Evolutionary conservation across 1,140 invertebrate genomes (phyloP).

Genomic region (Halotydeus destructor): DNA sequence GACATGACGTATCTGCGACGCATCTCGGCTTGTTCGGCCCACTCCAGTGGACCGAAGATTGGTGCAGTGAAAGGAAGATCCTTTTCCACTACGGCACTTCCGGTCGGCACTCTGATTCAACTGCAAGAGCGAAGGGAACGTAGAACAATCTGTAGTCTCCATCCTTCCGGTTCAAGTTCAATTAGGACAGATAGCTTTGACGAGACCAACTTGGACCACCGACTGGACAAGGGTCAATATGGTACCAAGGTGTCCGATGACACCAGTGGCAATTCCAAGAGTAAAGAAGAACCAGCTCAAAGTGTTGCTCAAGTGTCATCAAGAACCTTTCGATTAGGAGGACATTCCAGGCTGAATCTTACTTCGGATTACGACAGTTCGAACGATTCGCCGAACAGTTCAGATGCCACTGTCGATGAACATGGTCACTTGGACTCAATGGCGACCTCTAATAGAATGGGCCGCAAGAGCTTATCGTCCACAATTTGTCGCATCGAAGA

Average conservation of each 20-base stretch:
- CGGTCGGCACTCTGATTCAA: slow-evolving; percentile 16
- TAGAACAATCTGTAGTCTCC: slow-evolving; percentile 23
- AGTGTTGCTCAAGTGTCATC: neutral
- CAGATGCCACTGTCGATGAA: slow-evolving; percentile 18
- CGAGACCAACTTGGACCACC: slow-evolving; percentile 7
- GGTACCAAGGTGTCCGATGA: neutral
- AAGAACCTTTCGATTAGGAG: too few relatives aligned
- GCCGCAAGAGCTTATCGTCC: neutral
- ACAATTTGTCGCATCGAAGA: too few relatives aligned
- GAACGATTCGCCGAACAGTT: slow-evolving; percentile 27
- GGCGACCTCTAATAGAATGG: neutral
- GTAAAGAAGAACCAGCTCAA: neutral
- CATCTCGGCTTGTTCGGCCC: too few relatives aligned
- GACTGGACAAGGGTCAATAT: neutral
- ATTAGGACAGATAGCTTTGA: slow-evolving; percentile 6
- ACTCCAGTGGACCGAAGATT: too few relatives aligned
- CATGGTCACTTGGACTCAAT: slow-evolving; percentile 4
- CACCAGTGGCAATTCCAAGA: neutral
- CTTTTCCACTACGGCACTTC: slow-evolving; percentile 20
- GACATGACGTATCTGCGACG: too few relatives aligned
- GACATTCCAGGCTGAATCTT: slow-evolving; percentile 15
- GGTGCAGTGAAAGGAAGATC: slow-evolving; percentile 12
- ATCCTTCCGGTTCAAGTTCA: slow-evolving; percentile 19
- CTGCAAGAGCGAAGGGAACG: slow-evolving; percentile 16
- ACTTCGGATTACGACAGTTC: slow-evolving; percentile 29